Evolutionary conservation across 2,113 vertebrate genomes (phyloP), one percentile per base, ranked within the genome.

Genomic region (Cinclus mexicanus): DNA sequence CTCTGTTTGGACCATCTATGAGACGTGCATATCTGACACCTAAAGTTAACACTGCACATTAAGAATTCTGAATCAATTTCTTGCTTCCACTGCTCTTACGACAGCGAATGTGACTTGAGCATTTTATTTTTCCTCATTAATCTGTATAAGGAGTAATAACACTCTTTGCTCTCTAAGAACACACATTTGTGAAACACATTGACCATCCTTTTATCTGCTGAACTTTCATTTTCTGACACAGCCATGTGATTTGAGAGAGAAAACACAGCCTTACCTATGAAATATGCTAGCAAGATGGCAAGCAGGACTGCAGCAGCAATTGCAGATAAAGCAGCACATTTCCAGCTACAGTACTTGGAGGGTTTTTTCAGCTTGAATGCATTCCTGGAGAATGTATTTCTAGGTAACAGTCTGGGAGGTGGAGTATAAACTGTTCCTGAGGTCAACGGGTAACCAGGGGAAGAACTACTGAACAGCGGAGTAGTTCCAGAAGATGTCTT

Each of bases 331-430:
- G 99, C 99, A 7, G 99, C 99, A 56, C 99, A 99, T 97, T 99
- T 99, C 99, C 99, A 99, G 98, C 99, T 99, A 97, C 99, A 99
- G 97, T 99, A 99, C 93, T 99, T 99, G 96, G 99, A 99, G 68
- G 99, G 99, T 55, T 99, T 99, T 98, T 99, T 99, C 96, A 99
- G 98, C 97, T 99, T 99, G 98, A 99, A 99, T 31, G 99, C 99
- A 80, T 99, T 99, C 97, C 99, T 98, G 95, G 99, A 99, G 98
- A 99, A 99, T 63, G 99, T 99, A 97, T 99, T 99, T 97, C 99
- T 98, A 93, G 99, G 99, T 92, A 99, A 97, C 96, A 99, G 99
- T 95, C 99, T 98, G 79, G 99, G 99, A 25, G 99, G 99, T 16
- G 99, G 99, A 8, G 99, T 99, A 69, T 99, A 99, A 95, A 99